Evolutionary conservation across 2,797 vertebrate species (phyloP), one percentile per base, ranked within the genome.

Genomic region (Neosilurus mollespiculum): DNA sequence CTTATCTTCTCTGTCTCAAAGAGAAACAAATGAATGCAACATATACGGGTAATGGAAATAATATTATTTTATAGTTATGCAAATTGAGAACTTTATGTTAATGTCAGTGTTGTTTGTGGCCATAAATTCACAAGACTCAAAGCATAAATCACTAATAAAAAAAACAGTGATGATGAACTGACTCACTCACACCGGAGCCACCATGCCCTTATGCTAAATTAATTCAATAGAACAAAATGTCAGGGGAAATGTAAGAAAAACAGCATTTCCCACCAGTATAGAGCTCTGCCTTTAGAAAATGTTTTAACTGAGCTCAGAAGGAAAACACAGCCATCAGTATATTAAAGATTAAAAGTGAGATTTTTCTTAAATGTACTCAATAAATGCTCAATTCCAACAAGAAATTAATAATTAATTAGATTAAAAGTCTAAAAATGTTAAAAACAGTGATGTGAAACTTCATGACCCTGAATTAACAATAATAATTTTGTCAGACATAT

Each of bases 221-320:
- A 49, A 79, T 65, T 15, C 16, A 65, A 16, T 78, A 5, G 24
- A 30, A 79, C 78, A 79, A 54, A 54, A 79, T 79, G 51, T 49
- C 61, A 79, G 49, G 49, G 53, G 20, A 79, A 79, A 20, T 30
- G 9, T 26, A 49, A 15, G 7, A n/a, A 24, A 78, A 77, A 4
- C 11, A 43, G 22, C 34, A 61, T 76, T 61, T 59, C 1, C 22
- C 75, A 77, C 14, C 51, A 34, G n/a, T 6, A 61, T 4, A 51
- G 43, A n/a, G 69, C 12, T 22, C 37, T 11, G 67, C 18, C 11
- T 70, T 70, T 43, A 43, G 10, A 6, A 70, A 70, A 12, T 4
- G 22, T 10, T 3, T 43, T 49, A 12, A 22, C 1, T 1, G 3
- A 70, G 37, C 11, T 14, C 69, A n/a, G 2, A 71, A n/a, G 37